A percentile compares a stretch with the other conserved stretches of the same genome.
phyloP scores from a whole-genome alignment of 1,140 invertebrate species.

The Halesus radiatus region DNA sequence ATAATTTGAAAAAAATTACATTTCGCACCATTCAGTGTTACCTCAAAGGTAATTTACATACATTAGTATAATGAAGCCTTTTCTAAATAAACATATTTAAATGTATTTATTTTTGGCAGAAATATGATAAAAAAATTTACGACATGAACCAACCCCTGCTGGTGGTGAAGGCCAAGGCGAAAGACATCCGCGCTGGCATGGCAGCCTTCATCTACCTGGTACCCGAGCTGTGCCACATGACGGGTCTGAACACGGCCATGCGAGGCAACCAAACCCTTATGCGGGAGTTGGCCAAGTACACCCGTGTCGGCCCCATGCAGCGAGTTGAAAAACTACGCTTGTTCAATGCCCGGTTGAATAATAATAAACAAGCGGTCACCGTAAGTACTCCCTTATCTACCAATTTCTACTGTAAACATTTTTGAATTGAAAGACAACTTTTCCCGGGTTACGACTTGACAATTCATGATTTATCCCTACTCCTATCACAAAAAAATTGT shows the following conservation, averaged over 20 bases:
- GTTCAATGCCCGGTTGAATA: constrained; percentile 74
- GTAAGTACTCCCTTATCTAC: no score
- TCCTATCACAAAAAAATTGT: no score
- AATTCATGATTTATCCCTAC: no score
- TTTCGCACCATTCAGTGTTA: no score
- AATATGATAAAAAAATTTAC: constrained; percentile 75
- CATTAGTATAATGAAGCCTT: no score
- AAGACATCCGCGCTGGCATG: constrained; percentile 74
- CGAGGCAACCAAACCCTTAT: constrained; percentile 74
- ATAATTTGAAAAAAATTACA: no score
- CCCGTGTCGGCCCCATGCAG: constrained; percentile 73
- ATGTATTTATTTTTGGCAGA: constrained; percentile 61
- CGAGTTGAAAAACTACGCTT: constrained; percentile 74
- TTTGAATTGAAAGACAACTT: no score
- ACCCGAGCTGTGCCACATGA: constrained; percentile 82
- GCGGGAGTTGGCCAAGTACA: constrained; percentile 74
- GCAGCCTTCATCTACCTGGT: constrained; percentile 76
- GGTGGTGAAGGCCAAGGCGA: constrained; percentile 73
- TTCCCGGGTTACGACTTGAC: no score
- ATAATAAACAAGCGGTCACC: constrained; percentile 64
- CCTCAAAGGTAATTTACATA: no score
- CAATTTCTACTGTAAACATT: no score
- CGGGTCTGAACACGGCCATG: constrained; percentile 76
- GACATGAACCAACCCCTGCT: constrained; percentile 75
- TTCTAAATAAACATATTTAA: no score